Evolutionary conservation across 2,888 invertebrate species (phyloP).

Genomic region (Ectropis crepuscularia): DNA sequence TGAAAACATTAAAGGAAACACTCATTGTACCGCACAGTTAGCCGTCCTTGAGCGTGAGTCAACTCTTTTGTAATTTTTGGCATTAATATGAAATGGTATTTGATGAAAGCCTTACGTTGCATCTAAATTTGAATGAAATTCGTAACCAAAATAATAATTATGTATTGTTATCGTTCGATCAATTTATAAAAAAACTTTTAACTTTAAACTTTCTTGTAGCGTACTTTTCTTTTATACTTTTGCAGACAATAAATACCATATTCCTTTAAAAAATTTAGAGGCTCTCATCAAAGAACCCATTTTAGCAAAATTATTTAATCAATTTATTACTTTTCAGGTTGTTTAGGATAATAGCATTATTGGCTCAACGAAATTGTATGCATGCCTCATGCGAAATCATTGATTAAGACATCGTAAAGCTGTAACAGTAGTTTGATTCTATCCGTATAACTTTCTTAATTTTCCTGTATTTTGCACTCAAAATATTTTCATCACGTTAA

Average conservation of each 20-base stretch:
- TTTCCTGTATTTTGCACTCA: constrained; percentile 71
- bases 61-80: constrained; percentile 34
- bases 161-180: too few relatives aligned
- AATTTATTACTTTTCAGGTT: constrained; percentile 20
- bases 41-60: constrained; percentile 93
- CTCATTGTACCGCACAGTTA: constrained; percentile 94
- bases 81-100: constrained; percentile 25
- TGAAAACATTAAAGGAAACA: constrained; percentile 90
- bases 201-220: too few relatives aligned
- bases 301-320: constrained; percentile 13
- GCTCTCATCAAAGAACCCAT: constrained; percentile 7
- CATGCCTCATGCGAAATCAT: constrained; percentile 72
- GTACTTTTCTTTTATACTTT: too few relatives aligned
- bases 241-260: too few relatives aligned
- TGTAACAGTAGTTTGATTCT: constrained; percentile 71
- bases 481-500: constrained; percentile 36
- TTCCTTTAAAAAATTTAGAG: not conserved
- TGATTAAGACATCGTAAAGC: constrained; percentile 79
- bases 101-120: constrained; percentile 8
- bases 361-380: constrained; percentile 39
- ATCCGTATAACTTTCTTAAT: constrained; percentile 57
- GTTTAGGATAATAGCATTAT: constrained; percentile 1
- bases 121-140: not conserved
- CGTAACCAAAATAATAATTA: too few relatives aligned
- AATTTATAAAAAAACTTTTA: too few relatives aligned